Evolutionary conservation across 2,113 vertebrate species (phyloP), one percentile per base, ranked within the genome.

Genomic region (Lates calcarifer): DNA sequence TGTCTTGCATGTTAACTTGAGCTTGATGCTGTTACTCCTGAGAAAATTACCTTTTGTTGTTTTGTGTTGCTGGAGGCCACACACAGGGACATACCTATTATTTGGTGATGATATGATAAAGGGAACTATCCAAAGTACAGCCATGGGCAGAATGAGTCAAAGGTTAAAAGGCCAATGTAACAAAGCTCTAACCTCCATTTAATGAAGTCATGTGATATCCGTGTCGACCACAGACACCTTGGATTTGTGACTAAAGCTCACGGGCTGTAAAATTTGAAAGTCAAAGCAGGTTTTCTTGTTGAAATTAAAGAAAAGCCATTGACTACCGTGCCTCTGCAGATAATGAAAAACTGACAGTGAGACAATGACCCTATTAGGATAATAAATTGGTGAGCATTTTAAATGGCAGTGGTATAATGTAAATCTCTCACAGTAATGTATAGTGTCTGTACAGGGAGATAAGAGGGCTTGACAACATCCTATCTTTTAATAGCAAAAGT

Each of bases 171-270:
- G 63, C 76, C 35, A 28, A 37, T 18, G 49, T 58, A 64, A 29
- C 51, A 5, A 5, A 53, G 49, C 49, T 56, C 6, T 35, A 18
- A 57, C 43, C 51, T 77, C 56, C 56, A 66, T 71, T 84, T 68
- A 75, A 89, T 84, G 24, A 79, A 83, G 76, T 74, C 63, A 35
- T 63, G 51, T 39, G 20, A 57, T 79, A 76, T 82, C 35, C 39
- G 70, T 61, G 61, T 64, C 73, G 84, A 86, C 68, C 28, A 26
- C 35, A 20, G 77, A 51, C 73, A 80, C 63, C 26, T 47, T 6
- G 11, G 57, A 26, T 62, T 65, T 55, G 20, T 70, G 60, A 74
- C 58, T 79, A 9, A 12, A 26, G 61, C 61, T 77, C 43, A 22
- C 45, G 3, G 43, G 28, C 31, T 41, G 35, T 26, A 15, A 69